Percentiles rank a stretch among this genome's conserved stretches.
Conservation (phyloP, 2,888 invertebrate genomes). For the Terebella lapidaria region DNA sequence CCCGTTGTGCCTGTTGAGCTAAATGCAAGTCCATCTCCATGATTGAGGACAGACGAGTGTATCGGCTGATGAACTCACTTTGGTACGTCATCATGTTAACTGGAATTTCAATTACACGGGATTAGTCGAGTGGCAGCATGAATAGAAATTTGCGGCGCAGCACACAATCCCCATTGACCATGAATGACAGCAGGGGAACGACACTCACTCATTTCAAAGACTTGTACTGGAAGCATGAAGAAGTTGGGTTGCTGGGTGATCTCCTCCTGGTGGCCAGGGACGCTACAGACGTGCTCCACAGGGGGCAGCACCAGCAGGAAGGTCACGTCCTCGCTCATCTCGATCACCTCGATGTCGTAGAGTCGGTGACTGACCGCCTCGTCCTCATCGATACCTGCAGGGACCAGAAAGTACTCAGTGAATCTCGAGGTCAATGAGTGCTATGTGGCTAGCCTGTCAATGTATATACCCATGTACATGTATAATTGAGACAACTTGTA, state of each 20-base stretch:
- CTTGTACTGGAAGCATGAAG: conserved; percentile 82
- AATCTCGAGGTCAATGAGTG: too few relatives aligned
- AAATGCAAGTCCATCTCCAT: conserved; percentile 85
- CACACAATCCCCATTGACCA: too few relatives aligned
- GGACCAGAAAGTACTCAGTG: background rate
- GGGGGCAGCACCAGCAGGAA: conserved; percentile 89
- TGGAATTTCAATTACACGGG: conserved; percentile 63
- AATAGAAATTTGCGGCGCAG: too few relatives aligned
- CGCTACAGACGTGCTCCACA: conserved; percentile 82
- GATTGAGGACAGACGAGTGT: conserved; percentile 87
- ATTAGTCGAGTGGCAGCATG: background rate
- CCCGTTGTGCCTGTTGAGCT: conserved; percentile 87
- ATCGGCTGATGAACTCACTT: conserved; percentile 80
- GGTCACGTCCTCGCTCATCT: conserved; percentile 83
- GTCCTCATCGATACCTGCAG: conserved; percentile 40
- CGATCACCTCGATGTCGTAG: conserved; percentile 90
- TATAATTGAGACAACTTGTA: too few relatives aligned
- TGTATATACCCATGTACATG: background rate
- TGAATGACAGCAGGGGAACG: background rate
- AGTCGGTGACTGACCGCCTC: conserved; percentile 58
- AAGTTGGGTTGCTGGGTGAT: conserved; percentile 79
- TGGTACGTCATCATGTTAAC: conserved; percentile 93
- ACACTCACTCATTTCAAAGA: conserved; percentile 58
- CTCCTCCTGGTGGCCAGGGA: conserved; percentile 74
- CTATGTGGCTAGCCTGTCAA: background rate